Evolutionary conservation across 2,797 vertebrate species (phyloP), one percentile per base, ranked within the genome.

Genomic region (Pipistrellus pygmaeus): DNA sequence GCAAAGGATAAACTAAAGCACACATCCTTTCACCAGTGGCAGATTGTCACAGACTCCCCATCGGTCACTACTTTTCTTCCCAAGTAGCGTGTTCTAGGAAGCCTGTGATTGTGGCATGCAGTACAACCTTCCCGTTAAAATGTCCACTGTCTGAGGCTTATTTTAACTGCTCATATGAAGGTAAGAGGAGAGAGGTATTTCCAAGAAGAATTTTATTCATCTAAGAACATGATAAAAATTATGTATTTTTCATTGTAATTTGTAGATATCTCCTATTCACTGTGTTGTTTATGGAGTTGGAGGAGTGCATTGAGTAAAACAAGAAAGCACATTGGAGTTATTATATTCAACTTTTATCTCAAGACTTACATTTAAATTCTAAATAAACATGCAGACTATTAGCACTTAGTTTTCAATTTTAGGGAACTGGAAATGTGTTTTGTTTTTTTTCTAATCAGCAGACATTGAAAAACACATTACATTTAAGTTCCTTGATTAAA

Each of bases 401-500:
- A 97, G 38, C 53, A 88, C 46, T 69, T 85, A 86, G 41, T 86
- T 96, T 95, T 85, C 85, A 94, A 83, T 94, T 96, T 97, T 73
- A 66, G 72, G 81, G 44, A 91, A 60, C 23, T 95, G 69, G 95
- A 96, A 84, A 66, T 97, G 95, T 90, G 96, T 35, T 32, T n/a
- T 88, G 96, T 51, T 55, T 86, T 85, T 35, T 95, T 96, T 41
- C 95, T 96, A 97, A 97, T 97, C 95, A 97, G 88, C n/a, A 96
- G 73, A 90, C 82, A 81, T 94, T 96, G 81, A 91, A 96, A 96
- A 96, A 95, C 91, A 94, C 64, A 77, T 93, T 73, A 78, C 86
- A 93, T 94, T 95, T 96, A 97, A 93, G 91, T 95, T 93, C 91
- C 96, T 91, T 97, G 97, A 97, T 97, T 97, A 97, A 93, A 97